Percentiles rank a stretch among this genome's conserved stretches.
Conservation (phyloP, 2,888 invertebrate species). For the Boloria selene region DNA sequence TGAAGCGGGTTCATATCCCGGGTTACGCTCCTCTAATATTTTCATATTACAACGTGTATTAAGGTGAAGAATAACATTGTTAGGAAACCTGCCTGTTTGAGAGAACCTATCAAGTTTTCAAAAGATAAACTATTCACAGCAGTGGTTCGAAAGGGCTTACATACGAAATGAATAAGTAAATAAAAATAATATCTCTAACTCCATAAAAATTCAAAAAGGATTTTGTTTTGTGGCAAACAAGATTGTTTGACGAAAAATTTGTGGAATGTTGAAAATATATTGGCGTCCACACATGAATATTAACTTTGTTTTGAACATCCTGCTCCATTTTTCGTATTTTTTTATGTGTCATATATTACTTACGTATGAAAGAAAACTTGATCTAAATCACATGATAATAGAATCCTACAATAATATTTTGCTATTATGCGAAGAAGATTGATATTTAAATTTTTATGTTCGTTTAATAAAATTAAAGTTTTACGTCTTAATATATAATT, state of each 20-base stretch:
- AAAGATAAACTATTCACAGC: too few species aligned
- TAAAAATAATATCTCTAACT: too few species aligned
- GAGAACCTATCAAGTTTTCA: too few species aligned
- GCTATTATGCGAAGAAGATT: background rate
- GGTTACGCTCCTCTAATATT: too few species aligned
- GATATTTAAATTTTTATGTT: conserved; percentile 8
- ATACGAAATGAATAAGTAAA: too few species aligned
- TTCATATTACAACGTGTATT: too few species aligned
- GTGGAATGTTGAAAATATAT: conserved; percentile 50
- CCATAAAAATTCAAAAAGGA: background rate
- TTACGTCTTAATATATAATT: conserved; percentile 12
- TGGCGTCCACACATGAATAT: conserved; percentile 54
- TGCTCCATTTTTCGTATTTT: conserved; percentile 55
- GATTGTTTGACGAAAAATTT: conserved; percentile 27
- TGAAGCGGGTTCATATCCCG: too few species aligned
- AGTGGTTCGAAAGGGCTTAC: too few species aligned
- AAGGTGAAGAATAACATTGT: too few species aligned
- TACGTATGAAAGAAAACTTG: conserved; percentile 19
- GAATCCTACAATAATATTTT: conserved; percentile 4
- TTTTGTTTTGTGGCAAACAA: conserved; percentile 25
- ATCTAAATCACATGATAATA: conserved; percentile 4
- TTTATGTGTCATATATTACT: conserved; percentile 44
- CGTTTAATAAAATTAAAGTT: conserved; percentile 15
- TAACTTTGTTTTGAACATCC: conserved; percentile 53
- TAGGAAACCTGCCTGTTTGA: too few species aligned